Base-by-base conservation (phyloP, 1,140 invertebrate genomes). In the Dolichoris vasculosae region DNA sequence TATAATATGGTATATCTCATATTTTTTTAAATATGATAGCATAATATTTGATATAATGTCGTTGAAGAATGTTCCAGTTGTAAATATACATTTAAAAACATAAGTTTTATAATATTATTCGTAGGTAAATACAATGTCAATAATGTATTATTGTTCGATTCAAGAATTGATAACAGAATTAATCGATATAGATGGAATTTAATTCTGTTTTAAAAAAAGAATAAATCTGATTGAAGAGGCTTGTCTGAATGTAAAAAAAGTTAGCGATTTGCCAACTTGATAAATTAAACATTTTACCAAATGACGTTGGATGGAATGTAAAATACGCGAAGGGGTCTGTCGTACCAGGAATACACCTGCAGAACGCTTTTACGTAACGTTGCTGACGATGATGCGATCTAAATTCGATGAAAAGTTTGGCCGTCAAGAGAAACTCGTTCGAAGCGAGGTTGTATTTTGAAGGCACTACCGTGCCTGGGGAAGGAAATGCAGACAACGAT, bases 331-430 rank as follows among this genome's bases (percentile, higher is more conserved):
- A 35, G 77, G 69, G 84, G 26, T 64, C 26, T 11, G 59, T 7
- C 59, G 17, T 4, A 64, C 20, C 71, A 88, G 88, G 88, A 88
- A 87, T 83, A 89, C 89, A 88, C 88, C 82, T 83, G 64, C 35
- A 69, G 80, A 86, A 77, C 63, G 86, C 84, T 87, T 69, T 84
- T 84, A 84, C 83, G 83, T 84, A 84, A 84, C 77, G 17, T 8
- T 46, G 80, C 73, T 82, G 85, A 83, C 43, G 86, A 88, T 48
- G 86, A 78, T 88, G 48, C 64, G 83, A 84, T 84, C 83, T 79
- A 84, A 84, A 84, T 84, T 55, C 83, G 64, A 84, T 84, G 46
- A 84, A 71, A 84, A 79, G 64, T 71, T 67, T n/a, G 48, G 13
- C 9, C 63, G 46, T 55, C 4, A 48, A n/a, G 48, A 55, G 81